These are phyloP conservation scores for Tridacna crocea DNA, from an alignment of 2,888 invertebrate genomes.

Conservation along the genomic window DNA sequence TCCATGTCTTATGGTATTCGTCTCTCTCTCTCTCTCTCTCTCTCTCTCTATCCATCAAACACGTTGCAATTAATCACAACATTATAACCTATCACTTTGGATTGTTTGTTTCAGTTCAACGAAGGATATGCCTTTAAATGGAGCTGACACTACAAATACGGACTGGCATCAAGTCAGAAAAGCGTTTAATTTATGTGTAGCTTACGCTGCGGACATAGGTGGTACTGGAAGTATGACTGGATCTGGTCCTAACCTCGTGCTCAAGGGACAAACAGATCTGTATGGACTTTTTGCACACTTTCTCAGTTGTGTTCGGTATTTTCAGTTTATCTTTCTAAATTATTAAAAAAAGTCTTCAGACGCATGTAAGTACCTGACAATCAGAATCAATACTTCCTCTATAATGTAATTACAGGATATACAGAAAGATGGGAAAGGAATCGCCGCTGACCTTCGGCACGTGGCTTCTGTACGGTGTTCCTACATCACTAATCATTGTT, in stretches of 20 bases:
- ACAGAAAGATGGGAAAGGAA: constrained; percentile 58
- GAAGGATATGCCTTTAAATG: too few species aligned
- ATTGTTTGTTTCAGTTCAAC: too few species aligned
- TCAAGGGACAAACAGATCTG: constrained; percentile 78
- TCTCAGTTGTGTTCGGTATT: not conserved
- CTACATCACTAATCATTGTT: constrained; percentile 75
- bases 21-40: too few species aligned
- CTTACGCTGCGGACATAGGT: constrained; percentile 82
- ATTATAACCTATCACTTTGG: too few species aligned
- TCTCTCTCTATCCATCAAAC: too few species aligned
- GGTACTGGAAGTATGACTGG: constrained; percentile 82
- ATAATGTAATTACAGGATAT: constrained; percentile 58
- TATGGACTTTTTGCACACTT: constrained; percentile 35
- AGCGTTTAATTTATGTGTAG: constrained; percentile 68
- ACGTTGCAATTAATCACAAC: too few species aligned
- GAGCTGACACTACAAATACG: too few species aligned
- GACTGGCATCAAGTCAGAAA: constrained; percentile 55
- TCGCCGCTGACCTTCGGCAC: constrained; percentile 72
- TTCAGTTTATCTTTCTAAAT: too few species aligned
- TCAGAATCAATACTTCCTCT: too few species aligned
- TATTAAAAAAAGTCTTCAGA: too few species aligned
- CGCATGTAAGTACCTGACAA: too few species aligned
- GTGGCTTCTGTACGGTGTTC: constrained; percentile 77
- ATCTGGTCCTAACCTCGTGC: constrained; percentile 80
- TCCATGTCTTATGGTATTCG: too few species aligned